These are phyloP conservation scores for Sus scrofa DNA, from an alignment of 2,113 vertebrate genomes.

Conservation along the genomic window T2T-Sscrofa CM000824.6:231927001-231927500, in stretches of 20 bases:
- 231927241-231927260: background rate
- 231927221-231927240: background rate
- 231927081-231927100: background rate
- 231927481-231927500: background rate
- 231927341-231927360: background rate
- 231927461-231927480: background rate
- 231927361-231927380: background rate
- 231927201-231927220: background rate
- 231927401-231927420: background rate
- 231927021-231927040: background rate
- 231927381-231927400: background rate
- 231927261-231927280: no score
- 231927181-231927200: background rate
- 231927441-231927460: background rate
- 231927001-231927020: background rate
- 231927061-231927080: background rate
- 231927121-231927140: background rate
- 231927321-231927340: background rate
- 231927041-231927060: fast-evolving
- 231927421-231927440: background rate
- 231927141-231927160: background rate
- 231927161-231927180: background rate
- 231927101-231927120: no score
- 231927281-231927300: background rate
- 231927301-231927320: background rate